Base-by-base conservation (phyloP, 1,140 invertebrate species). In the Phocides pigmalion region DNA sequence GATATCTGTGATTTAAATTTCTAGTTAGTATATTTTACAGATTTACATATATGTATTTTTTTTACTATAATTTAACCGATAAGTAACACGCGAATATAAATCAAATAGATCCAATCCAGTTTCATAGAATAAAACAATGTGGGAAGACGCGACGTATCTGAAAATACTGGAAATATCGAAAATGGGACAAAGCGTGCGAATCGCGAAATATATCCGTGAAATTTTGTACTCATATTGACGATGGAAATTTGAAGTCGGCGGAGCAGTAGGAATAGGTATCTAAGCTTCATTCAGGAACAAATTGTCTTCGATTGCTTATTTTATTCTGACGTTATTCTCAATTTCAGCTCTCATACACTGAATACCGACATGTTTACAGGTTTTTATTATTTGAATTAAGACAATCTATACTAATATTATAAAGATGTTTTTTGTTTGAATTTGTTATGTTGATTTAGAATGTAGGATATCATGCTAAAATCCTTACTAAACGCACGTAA, bases 191-290 rank as follows among this genome's bases (percentile, higher is more conserved):
- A 51, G 49, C 25, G 28, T 35, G 1, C 32, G 15, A 16, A 51
- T 51, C 15, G 14, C 35, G 32, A 51, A 51, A 50, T 28, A 51
- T 51, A 51, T 17, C 25, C 28, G 28, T 51, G 9, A n/a, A 19
- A 35, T n/a, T 35, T n/a, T 35, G 25, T 35, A n/a, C 25, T 50
- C 25, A 50, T 51, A 51, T 51, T 35, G 49, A 17, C 49, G 28
- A 51, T 51, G 28, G 49, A 51, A 51, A 51, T 51, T 51, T 51
- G 49, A 51, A 51, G 28, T 19, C 49, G 28, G 15, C 49, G 16
- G 15, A 51, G 25, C 49, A 12, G 25, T 35, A 19, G 47, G 25
- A 50, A 50, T 17, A 35, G 25, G 25, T 35, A 50, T 50, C 47
- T 50, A 17, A 32, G 47, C 47, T 50, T 32, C 47, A 35, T 25